Percentiles rank a stretch among this genome's conserved stretches.
Conservation (phyloP, 2,797 vertebrate species). For the Syndactyla subalaris region DNA sequence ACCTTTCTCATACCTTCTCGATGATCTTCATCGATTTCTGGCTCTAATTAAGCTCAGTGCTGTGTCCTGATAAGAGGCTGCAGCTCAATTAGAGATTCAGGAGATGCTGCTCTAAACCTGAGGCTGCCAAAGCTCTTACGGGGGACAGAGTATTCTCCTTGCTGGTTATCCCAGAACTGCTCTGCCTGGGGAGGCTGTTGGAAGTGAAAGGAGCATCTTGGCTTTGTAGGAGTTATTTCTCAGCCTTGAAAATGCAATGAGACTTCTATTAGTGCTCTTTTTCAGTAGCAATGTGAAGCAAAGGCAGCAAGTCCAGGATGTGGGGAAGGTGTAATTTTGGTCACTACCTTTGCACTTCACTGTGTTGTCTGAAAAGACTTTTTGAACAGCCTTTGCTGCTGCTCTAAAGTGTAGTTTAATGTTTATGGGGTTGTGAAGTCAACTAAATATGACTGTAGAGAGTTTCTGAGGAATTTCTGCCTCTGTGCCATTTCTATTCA, state of each 20-base stretch:
- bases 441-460: neutral
- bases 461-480: neutral
- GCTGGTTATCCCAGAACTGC: neutral
- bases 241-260: neutral
- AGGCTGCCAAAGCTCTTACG: fast-evolving
- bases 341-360: neutral
- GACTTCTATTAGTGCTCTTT: neutral
- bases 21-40: slow-evolving; percentile 20
- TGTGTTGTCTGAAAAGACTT: neutral
- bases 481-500: fast-evolving
- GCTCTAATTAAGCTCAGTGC: slow-evolving; percentile 39
- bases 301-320: too few relatives aligned
- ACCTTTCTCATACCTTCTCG: neutral
- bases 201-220: neutral
- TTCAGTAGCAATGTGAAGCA: neutral
- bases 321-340: neutral
- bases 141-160: neutral
- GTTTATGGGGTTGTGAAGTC: neutral
- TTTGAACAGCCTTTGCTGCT: neutral
- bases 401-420: neutral
- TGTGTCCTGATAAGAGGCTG: neutral
- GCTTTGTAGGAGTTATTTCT: neutral
- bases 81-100: neutral
- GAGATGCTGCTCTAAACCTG: neutral
- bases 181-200: neutral